Evolutionary conservation across 2,888 invertebrate genomes (phyloP).

Genomic region (Balanococcus diminutus): DNA sequence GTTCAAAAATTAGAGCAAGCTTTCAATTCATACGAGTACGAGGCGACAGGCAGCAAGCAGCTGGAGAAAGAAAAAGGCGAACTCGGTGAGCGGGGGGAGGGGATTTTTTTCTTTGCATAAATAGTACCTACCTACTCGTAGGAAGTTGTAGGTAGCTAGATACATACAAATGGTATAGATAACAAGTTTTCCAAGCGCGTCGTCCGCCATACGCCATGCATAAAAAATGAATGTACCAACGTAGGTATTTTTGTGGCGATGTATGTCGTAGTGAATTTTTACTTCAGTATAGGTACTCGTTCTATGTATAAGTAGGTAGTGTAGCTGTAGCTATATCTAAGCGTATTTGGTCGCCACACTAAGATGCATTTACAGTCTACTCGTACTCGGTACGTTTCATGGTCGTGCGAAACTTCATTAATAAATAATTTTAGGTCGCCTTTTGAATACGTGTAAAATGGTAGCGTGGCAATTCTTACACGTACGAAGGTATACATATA

Average conservation of each 20-base stretch:
- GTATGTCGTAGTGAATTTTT: neutral
- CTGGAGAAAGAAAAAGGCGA: neutral
- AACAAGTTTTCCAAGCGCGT: neutral
- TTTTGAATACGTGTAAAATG: neutral
- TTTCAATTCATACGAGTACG: neutral
- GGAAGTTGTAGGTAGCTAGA: too few relatives aligned
- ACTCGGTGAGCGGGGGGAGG: too few relatives aligned
- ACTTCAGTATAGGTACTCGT: too few relatives aligned
- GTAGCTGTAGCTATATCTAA: too few relatives aligned
- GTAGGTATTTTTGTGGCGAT: constrained; percentile 1
- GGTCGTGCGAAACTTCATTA: neutral
- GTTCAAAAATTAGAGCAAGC: neutral
- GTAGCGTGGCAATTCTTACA: neutral
- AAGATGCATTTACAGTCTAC: neutral
- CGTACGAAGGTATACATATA: neutral
- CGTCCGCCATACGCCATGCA: too few relatives aligned
- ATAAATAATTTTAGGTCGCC: neutral
- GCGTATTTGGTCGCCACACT: neutral
- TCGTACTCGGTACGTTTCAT: neutral
- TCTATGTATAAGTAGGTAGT: too few relatives aligned
- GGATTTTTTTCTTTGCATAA: neutral
- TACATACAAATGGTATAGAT: neutral
- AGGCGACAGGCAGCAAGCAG: neutral
- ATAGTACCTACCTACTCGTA: too few relatives aligned
- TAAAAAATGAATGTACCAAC: neutral